Percentiles rank a stretch among this genome's conserved stretches.
These are phyloP conservation scores for Phorcus lineatus DNA, from an alignment of 2,888 invertebrate species.

Conservation along the genomic window DNA sequence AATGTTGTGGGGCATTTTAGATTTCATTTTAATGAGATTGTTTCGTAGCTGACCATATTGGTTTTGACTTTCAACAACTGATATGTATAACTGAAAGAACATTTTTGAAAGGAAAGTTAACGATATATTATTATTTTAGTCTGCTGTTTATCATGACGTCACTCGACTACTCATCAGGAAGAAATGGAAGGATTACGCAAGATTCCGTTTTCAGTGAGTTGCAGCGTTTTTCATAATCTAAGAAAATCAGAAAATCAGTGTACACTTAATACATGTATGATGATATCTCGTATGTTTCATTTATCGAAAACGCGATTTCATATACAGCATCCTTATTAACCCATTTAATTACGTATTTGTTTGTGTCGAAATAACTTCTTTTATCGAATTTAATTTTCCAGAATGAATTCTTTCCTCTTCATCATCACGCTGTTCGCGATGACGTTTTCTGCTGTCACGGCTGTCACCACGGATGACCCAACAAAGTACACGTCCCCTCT, in stretches of 20 bases:
- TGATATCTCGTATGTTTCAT: no score
- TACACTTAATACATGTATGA: no score
- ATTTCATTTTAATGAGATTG: no score
- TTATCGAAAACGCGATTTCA: no score
- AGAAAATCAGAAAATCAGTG: no score
- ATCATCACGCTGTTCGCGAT: slow-evolving; percentile 55
- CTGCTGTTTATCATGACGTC: slow-evolving; percentile 60
- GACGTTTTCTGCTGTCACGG: slow-evolving; percentile 56
- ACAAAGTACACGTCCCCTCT: slow-evolving; percentile 50
- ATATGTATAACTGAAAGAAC: no score
- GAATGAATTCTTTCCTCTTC: slow-evolving; percentile 54
- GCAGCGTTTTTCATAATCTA: no score
- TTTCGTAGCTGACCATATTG: no score
- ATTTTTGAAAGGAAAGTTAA: no score
- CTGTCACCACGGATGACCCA: slow-evolving; percentile 53
- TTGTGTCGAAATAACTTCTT: neutral
- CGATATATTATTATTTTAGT: slow-evolving; percentile 36
- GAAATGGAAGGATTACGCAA: slow-evolving; percentile 66
- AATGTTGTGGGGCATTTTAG: no score
- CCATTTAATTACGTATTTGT: neutral
- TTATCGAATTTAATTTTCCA: slow-evolving; percentile 34
- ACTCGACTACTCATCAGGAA: slow-evolving; percentile 59
- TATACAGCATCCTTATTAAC: no score
- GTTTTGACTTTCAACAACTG: no score
- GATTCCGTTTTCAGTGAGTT: slow-evolving; percentile 56